These are phyloP conservation scores for Murina feae DNA, from an alignment of 2,113 vertebrate species.

Conservation along the genomic window DNA sequence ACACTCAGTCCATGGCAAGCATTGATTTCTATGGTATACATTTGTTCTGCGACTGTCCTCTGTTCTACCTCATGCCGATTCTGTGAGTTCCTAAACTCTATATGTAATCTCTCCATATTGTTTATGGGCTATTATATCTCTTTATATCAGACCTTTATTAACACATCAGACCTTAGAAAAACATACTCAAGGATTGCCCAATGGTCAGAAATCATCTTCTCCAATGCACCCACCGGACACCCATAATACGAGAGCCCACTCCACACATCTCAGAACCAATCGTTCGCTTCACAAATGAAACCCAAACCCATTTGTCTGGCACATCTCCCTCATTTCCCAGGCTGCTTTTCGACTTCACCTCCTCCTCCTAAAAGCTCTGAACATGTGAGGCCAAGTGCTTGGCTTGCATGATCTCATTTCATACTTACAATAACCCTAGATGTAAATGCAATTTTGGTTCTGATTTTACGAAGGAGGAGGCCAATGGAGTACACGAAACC, in stretches of 20 bases:
- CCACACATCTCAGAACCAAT: neutral
- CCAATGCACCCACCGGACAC: neutral
- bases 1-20: neutral
- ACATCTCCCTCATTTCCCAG: neutral
- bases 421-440: neutral
- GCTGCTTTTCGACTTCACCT: neutral
- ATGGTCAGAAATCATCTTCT: neutral
- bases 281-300: neutral
- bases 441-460: neutral
- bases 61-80: neutral
- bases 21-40: neutral
- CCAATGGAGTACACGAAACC: neutral
- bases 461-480: neutral
- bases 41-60: neutral
- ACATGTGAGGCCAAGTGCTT: neutral
- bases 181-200: neutral
- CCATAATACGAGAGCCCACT: neutral
- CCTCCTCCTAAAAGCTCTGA: neutral
- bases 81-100: neutral
- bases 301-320: neutral
- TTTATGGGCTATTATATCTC: neutral
- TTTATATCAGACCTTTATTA: neutral
- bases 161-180: no score
- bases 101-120: neutral
- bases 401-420: neutral